Conservation (phyloP, 2,113 vertebrate species). For the Cercocebus atys region DNA sequence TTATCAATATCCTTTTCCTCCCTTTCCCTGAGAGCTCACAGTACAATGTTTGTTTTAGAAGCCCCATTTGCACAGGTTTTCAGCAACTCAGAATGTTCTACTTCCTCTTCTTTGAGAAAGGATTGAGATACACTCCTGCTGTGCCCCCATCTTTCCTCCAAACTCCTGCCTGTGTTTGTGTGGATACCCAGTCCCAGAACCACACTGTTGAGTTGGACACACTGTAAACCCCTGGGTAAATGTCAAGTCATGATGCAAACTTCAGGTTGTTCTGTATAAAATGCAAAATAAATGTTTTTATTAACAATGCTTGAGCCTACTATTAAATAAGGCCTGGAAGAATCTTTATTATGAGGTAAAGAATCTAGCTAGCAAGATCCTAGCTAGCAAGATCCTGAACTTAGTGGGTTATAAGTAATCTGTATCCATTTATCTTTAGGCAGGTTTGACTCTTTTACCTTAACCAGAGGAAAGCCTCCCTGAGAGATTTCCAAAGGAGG, state of each 20-base stretch:
- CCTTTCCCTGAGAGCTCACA: slow-evolving; percentile 23
- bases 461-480: background rate
- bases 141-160: slow-evolving; percentile 57
- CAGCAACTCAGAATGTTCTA: slow-evolving; percentile 72
- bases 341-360: slow-evolving; percentile 31
- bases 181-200: slow-evolving; percentile 67
- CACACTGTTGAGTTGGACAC: slow-evolving; percentile 67
- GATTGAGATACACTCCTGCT: slow-evolving; percentile 84
- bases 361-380: background rate
- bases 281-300: slow-evolving; percentile 89
- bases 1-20: slow-evolving; percentile 52
- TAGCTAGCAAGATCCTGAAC: background rate
- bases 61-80: slow-evolving; percentile 66
- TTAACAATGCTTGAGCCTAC: slow-evolving; percentile 77
- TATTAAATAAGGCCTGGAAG: slow-evolving; percentile 55
- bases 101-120: slow-evolving; percentile 76
- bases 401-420: background rate
- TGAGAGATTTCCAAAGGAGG: slow-evolving; percentile 30
- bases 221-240: slow-evolving; percentile 71
- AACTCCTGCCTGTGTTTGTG: slow-evolving; percentile 75
- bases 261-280: slow-evolving; percentile 89
- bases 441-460: background rate
- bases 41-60: slow-evolving; percentile 56
- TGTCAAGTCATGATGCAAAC: slow-evolving; percentile 75
- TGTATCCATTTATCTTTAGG: background rate